phyloP scores from a whole-genome alignment of 92 coral and sea anemone genomes.

The Anthopleura xanthogrammica region DNA sequence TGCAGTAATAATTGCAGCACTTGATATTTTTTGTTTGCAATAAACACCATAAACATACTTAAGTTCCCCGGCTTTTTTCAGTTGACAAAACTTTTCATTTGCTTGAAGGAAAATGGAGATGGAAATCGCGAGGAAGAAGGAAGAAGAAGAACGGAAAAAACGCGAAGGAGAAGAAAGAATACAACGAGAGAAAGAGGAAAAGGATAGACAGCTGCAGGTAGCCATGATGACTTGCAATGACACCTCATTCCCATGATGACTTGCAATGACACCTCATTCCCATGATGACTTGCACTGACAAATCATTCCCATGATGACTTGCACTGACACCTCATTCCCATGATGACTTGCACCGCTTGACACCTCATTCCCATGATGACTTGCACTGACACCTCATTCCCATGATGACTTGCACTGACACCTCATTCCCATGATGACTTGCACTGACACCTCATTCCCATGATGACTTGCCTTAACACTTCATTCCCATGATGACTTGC shows the following conservation, averaged over 20 bases:
- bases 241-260: background rate
- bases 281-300: background rate
- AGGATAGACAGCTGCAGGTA: conserved; percentile 83
- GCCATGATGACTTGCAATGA: background rate
- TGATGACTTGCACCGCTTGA: background rate
- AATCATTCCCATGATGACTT: background rate
- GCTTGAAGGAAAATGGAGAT: conserved; percentile 77
- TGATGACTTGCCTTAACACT: too few species aligned
- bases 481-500: too few species aligned
- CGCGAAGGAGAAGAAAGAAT: conserved; percentile 87
- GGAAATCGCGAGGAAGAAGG: conserved; percentile 75
- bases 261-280: background rate
- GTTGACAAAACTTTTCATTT: background rate
- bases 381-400: too few species aligned
- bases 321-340: background rate
- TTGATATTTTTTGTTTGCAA: background rate
- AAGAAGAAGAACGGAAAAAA: conserved; percentile 75
- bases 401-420: too few species aligned
- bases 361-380: background rate
- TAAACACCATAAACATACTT: background rate
- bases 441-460: too few species aligned
- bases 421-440: too few species aligned
- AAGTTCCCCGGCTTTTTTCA: background rate
- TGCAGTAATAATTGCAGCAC: too few species aligned
- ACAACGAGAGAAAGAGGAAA: conserved; percentile 85